Evolutionary conservation across 1,140 invertebrate species (phyloP), one percentile per base, ranked within the genome.

Genomic region (Drosophila carrolli): DNA sequence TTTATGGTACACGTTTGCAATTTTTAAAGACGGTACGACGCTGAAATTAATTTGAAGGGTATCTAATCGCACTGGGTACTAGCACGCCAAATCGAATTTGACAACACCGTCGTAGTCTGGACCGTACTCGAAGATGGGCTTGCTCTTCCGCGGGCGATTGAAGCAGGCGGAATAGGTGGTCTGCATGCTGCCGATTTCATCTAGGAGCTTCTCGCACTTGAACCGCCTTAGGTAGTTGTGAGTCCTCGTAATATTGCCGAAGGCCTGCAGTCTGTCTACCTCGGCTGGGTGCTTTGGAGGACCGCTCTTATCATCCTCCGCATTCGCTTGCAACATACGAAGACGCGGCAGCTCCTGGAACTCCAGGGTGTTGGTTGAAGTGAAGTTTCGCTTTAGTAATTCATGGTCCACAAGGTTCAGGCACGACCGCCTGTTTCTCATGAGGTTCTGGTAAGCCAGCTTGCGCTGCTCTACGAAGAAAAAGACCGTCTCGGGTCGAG

Each of bases 211-310:
- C 4, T 44, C 44, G n/a, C 38, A 44, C n/a, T 61, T 46, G 3
- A 13, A 5, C 4, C 37, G 57, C 14, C 46, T 27, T 2, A 38
- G 14, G 43, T 57, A 70, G 27, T 79, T 56, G 8, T 38, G 11
- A 0, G 81, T 81, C 37, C 57, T 73, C 2, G 81, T 84, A 0
- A 67, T 48, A 53, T 85, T 84, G 7, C 81, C 81, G 7, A 54
- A 81, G 32, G 57, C 35, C 13, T 68, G 67, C 46, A 84, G 32
- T 44, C 75, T n/a, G 43, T 84, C 81, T 1, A 61, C 10, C 7
- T 80, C 13, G 1, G 7, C 19, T 27, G 35, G 37, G 0, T 11
- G 47, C 13, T 54, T 35, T 0, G 50, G 48, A 1, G 41, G 40
- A 10, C 82, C 75, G 0, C 38, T 47, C 8, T 35, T 51, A 8